Evolutionary conservation across 2,888 invertebrate genomes (phyloP).

Genomic region (Agriopis leucophaearia): DNA sequence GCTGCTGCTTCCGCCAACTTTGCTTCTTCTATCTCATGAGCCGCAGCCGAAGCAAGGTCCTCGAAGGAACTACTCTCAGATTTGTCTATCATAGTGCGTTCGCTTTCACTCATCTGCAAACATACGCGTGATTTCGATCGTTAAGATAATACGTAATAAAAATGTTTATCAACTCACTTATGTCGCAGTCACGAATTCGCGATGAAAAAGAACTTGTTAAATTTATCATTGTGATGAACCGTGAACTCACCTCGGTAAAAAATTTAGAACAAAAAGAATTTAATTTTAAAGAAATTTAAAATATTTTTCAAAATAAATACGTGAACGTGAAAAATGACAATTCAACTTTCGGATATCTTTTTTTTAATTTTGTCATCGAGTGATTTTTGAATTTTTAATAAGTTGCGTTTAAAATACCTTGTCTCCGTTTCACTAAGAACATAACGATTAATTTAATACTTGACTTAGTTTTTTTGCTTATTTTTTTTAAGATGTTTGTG

Average conservation of each 20-base stretch:
- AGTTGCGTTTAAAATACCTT: conserved; percentile 1
- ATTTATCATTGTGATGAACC: conserved; percentile 9
- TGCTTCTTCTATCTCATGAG: conserved; percentile 84
- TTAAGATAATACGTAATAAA: conserved; percentile 62
- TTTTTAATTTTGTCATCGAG: conserved; percentile 6
- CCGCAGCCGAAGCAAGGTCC: conserved; percentile 86
- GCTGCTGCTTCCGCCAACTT: conserved; percentile 77
- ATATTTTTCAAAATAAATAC: conserved; percentile 48
- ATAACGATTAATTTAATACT: too few species aligned
- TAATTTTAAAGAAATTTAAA: conserved; percentile 36
- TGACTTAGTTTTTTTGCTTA: too few species aligned
- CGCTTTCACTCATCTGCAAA: conserved; percentile 81
- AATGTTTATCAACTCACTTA: conserved; percentile 52
- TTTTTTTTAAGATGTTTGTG: too few species aligned
- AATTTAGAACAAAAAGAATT: conserved; percentile 27
- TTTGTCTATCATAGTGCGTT: conserved; percentile 82
- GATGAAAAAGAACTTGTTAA: conserved; percentile 33
- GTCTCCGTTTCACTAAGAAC: too few species aligned
- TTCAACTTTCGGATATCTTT: conserved; percentile 64
- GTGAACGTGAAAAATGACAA: conserved; percentile 66
- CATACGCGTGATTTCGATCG: conserved; percentile 58
- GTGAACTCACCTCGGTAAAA: conserved; percentile 53
- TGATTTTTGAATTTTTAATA: conserved; percentile 4
- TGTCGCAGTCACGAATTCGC: conserved; percentile 11
- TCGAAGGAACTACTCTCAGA: conserved; percentile 89